A percentile compares a stretch with the other conserved stretches of the same genome.
Conservation (phyloP, 2,797 vertebrate species). For the Coilia nasus region DNA sequence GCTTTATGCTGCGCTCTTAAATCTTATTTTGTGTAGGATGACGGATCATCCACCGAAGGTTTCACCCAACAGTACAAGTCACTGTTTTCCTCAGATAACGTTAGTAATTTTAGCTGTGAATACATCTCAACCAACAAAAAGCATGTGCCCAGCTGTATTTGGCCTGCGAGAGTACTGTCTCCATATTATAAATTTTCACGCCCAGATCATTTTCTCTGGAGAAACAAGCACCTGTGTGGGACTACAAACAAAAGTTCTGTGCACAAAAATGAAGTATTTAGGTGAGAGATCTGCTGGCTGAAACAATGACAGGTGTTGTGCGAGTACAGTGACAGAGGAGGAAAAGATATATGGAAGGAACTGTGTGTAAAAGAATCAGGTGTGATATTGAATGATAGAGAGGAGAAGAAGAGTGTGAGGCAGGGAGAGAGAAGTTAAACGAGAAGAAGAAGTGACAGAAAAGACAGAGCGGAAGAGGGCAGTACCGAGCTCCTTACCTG, state of each 20-base stretch:
- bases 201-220: background rate
- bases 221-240: slow-evolving; percentile 1
- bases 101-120: too few species aligned
- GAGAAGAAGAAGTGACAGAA: slow-evolving; percentile 36
- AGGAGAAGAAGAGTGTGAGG: background rate
- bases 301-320: background rate
- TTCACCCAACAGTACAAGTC: background rate
- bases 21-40: background rate
- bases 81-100: slow-evolving; percentile 57
- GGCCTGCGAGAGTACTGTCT: too few species aligned
- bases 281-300: background rate
- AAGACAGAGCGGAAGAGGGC: slow-evolving; percentile 47
- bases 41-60: background rate
- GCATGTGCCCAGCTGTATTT: background rate
- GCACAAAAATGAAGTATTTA: background rate
- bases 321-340: background rate
- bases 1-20: background rate
- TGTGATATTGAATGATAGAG: background rate
- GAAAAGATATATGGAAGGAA: background rate
- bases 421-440: background rate
- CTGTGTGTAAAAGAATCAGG: background rate
- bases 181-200: background rate
- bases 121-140: too few species aligned
- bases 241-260: background rate
- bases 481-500: slow-evolving; percentile 52